Evolutionary conservation across 2,888 invertebrate genomes (phyloP), one percentile per base, ranked within the genome.

Genomic region (Cosmopolites sordidus): DNA sequence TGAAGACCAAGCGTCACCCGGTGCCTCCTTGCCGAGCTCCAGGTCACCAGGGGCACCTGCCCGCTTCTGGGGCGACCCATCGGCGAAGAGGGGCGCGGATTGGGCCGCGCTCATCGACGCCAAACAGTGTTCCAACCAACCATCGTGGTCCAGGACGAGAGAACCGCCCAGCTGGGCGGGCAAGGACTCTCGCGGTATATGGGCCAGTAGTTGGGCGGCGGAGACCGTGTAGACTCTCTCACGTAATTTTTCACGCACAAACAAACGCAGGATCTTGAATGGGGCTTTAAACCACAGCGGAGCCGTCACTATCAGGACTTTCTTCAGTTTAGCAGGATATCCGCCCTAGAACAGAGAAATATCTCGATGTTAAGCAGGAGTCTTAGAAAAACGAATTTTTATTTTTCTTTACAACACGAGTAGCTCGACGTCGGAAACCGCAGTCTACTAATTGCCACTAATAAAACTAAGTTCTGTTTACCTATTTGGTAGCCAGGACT

Each of bases 251-350:
- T 97, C 96, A 58, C 94, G 81, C 51, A 97, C 94, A 77, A 97
- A 97, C 65, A 97, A 78, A 48, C 96, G 84, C 48, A 97, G 81
- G 69, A 97, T 93, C 71, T 93, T 92, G 76, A 96, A 97, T 1
- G 97, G 96, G 54, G 96, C 96, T 76, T 94, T 95, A 77, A 97
- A 97, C 97, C 97, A 97, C 71, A 97, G 78, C 48, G 97, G 97
- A 43, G 97, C 96, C 58, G 96, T 95, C 65, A 94, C 96, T 71
- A 98, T 96, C 58, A 97, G 78, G 62, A 98, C 96, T 77, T 96
- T 96, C 77, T 96, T 96, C 70, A 98, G 77, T 69, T 95, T 89
- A 18, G 97, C 97, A 63, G 97, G 97, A 79, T 96, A 97, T 48
- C 92, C 94, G 65, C 96, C 96, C 96, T 96, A 78, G 6, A 79